Evolutionary conservation across 2,797 vertebrate genomes (phyloP).

Genomic region (Sebastes elongatus): DNA sequence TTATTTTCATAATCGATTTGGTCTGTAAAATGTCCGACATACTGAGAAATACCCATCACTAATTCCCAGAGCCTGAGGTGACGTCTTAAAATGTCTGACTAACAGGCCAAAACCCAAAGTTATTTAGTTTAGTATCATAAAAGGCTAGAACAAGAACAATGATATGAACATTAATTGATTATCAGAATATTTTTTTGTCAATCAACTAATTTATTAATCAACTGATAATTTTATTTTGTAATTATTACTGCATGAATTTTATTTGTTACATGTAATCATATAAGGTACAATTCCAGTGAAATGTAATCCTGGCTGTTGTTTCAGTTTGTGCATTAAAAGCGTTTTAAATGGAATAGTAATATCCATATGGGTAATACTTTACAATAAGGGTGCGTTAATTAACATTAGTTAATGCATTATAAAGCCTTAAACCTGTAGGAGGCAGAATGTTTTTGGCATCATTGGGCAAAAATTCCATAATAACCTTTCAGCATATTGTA

Average conservation of each 20-base stretch:
- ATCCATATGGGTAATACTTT: no score
- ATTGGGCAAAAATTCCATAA: no score
- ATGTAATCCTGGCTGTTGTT: no score
- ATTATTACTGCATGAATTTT: background rate
- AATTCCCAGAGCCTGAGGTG: background rate
- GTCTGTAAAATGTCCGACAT: background rate
- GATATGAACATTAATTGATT: background rate
- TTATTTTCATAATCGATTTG: background rate
- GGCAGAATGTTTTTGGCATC: no score
- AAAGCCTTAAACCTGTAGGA: no score
- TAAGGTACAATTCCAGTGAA: no score
- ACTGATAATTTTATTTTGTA: background rate
- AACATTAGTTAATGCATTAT: no score
- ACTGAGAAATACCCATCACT: background rate
- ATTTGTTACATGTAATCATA: no score
- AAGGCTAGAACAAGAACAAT: background rate
- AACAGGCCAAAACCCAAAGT: background rate
- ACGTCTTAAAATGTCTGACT: background rate
- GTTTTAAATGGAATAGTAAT: no score
- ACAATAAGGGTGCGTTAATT: no score
- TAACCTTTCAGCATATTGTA: no score
- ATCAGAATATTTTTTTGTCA: background rate
- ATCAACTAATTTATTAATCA: background rate
- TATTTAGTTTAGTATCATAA: background rate
- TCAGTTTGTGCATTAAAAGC: no score